Base-by-base conservation (phyloP, 2,888 invertebrate genomes). In the Troides oblongomaculatus region DNA sequence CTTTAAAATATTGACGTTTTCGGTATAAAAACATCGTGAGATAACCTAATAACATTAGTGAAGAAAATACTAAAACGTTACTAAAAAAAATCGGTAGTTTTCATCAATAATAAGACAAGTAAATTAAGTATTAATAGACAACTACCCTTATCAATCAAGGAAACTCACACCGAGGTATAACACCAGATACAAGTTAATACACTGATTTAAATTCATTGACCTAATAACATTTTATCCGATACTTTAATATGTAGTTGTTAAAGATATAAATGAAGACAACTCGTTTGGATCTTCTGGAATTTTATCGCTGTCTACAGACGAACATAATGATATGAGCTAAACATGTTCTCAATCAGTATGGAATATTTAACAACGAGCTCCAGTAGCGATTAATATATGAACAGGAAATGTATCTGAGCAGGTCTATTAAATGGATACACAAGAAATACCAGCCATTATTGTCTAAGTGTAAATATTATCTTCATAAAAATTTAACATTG, bases 361-460 rank as follows among this genome's bases (percentile, higher is more conserved):
- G 57, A 57, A 57, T 12, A 21, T 18, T 57, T 57, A 23, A 57
- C n/a, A 17, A 23, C 43, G 21, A 18, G 5, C 17, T 14, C 2
- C 14, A 50, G 50, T 18, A 50, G 50, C 14, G 50, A 50, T 50
- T 50, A 50, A 18, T 18, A 50, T 50, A 50, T 50, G 43, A 43
- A 53, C 25, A 65, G 39, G 25, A 65, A 59, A 65, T 59, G 18
- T 62, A 43, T n/a, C 14, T 7, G 2, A 12, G 12, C 43, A 6
- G 23, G 14, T 43, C 2, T 46, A 30, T 59, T 65, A 65, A 57
- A 50, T 46, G 25, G 21, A 0, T 36, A 30, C 10, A 30, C 30
- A 25, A 60, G n/a, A 65, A 25, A 59, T 65, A 65, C 60, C 25
- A 36, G 36, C 17, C 1, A 60, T 60, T 58, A 36, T 56, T 64